Evolutionary conservation across 2,888 invertebrate genomes (phyloP).

Genomic region (Melieria picta): DNA sequence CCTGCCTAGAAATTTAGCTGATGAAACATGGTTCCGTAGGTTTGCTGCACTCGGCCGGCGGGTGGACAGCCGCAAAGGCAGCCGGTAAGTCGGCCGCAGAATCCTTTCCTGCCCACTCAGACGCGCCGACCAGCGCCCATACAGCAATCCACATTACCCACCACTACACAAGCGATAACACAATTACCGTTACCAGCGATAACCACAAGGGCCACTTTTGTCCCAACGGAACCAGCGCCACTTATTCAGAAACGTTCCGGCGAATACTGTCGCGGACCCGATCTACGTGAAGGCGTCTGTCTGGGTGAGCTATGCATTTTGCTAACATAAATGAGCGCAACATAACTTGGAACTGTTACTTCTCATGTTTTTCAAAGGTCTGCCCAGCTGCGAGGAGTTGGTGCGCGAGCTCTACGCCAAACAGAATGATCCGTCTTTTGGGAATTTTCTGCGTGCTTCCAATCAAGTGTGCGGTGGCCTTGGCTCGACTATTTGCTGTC

Average conservation of each 20-base stretch:
- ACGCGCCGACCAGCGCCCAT: slow-evolving; percentile 19
- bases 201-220: slow-evolving; percentile 37
- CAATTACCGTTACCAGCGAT: slow-evolving; percentile 24
- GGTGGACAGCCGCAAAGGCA: slow-evolving; percentile 28
- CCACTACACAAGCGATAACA: slow-evolving; percentile 32
- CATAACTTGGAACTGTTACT: neutral
- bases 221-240: slow-evolving; percentile 34
- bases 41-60: slow-evolving; percentile 57
- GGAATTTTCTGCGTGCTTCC: slow-evolving; percentile 52
- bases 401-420: slow-evolving; percentile 48
- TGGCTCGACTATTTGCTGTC: slow-evolving; percentile 58
- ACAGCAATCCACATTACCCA: neutral
- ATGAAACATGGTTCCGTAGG: slow-evolving; percentile 44
- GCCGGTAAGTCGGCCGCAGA: slow-evolving; percentile 23
- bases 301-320: slow-evolving; percentile 47
- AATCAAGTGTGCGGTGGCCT: slow-evolving; percentile 52
- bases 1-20: neutral
- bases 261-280: slow-evolving; percentile 49
- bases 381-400: slow-evolving; percentile 48
- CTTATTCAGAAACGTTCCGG: slow-evolving; percentile 8
- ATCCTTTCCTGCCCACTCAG: slow-evolving; percentile 47
- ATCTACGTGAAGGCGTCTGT: slow-evolving; percentile 51
- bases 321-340: neutral
- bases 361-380: neutral
- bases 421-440: slow-evolving; percentile 51